Base-by-base conservation (phyloP, 1,140 invertebrate genomes). In the Bactericera cockerelli region DNA sequence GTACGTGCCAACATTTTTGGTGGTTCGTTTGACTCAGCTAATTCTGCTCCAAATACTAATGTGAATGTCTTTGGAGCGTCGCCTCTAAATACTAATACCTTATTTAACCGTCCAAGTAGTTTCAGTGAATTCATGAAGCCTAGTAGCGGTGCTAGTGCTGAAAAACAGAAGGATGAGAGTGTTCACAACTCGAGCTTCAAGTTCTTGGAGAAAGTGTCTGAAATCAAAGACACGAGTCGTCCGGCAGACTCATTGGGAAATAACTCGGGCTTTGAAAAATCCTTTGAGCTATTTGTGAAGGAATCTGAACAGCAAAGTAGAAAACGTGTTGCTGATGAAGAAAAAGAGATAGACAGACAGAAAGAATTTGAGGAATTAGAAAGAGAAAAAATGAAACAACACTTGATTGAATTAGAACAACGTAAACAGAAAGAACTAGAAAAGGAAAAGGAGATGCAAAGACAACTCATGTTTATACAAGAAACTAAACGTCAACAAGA, bases 241-340 rank as follows among this genome's bases (percentile, higher is more conserved):
- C 28, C 28, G 13, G 13, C 4, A 4, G 13, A 6, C 28, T 31
- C 28, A 31, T 31, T 13, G 13, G 28, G 28, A 31, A 31, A 31
- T 4, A 49, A 16, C 19, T 49, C 42, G 19, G 42, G 42, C n/a
- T 49, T 49, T 49, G 42, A 49, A 49, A 49, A 49, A 22, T 49
- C 42, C 4, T 49, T 19, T 49, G 42, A 49, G 22, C 19, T 49
- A 22, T 49, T 49, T 49, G 4, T 49, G 8, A 4, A n/a, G 22
- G 42, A 49, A 22, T 49, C 42, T 6, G 42, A 49, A 49, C 42
- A 49, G 42, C 42, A 49, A 49, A 19, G 8, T 49, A 49, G 42
- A 49, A 49, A 49, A 49, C 42, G 42, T 19, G 42, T n/a, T 6
- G 42, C 42, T 4, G 22, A 49, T 22, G 42, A 49, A 4, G n/a